phyloP scores from a whole-genome alignment of 37 sponge, comb jelly and placozoan genomes.

The Tethya wilhelma region DNA sequence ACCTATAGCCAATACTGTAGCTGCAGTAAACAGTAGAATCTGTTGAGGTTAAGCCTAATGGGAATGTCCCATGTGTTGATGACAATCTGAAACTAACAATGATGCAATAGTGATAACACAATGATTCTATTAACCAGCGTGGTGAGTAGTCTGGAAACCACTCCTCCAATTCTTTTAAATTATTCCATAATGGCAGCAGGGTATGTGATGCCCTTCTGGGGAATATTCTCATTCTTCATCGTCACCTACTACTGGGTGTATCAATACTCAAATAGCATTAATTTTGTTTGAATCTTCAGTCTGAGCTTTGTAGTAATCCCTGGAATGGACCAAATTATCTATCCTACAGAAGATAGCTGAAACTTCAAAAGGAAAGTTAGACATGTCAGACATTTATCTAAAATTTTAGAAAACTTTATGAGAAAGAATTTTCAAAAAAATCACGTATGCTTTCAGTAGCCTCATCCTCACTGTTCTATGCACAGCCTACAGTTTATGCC shows the following conservation, averaged over 20 bases:
- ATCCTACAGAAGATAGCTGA: background rate
- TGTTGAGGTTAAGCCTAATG: too few relatives aligned
- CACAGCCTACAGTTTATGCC: background rate
- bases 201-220: background rate
- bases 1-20: too few relatives aligned
- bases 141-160: too few relatives aligned
- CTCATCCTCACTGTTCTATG: background rate
- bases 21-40: too few relatives aligned
- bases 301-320: constrained; percentile 5
- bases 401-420: background rate
- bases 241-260: constrained; percentile 20
- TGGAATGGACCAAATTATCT: background rate
- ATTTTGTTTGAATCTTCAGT: constrained; percentile 8
- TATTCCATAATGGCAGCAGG: constrained; percentile 16
- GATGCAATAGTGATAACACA: too few relatives aligned
- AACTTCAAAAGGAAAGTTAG: background rate
- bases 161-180: too few relatives aligned
- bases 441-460: background rate
- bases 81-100: too few relatives aligned
- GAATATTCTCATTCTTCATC: background rate
- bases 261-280: background rate
- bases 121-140: too few relatives aligned
- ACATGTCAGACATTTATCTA: too few relatives aligned
- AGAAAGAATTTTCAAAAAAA: background rate
- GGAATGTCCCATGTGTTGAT: too few relatives aligned